Base-by-base conservation (phyloP, 2,113 vertebrate genomes). In the Gymnarchus niloticus region DNA sequence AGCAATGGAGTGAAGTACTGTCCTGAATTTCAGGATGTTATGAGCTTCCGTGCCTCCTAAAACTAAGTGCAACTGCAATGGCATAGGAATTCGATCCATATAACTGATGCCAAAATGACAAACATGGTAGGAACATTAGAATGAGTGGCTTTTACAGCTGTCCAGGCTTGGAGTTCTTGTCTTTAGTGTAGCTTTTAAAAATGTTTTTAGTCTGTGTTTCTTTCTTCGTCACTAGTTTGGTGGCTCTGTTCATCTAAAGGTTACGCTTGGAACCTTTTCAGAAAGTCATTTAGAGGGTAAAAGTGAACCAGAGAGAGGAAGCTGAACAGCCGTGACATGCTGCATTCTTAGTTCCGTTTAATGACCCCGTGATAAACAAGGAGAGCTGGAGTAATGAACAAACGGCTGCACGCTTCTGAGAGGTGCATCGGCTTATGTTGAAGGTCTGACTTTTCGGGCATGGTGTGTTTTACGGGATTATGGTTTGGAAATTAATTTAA, bases 401-500 rank as follows among this genome's bases (percentile, higher is more conserved):
- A 61, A 65, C 28, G 56, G 57, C 80, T n/a, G 59, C 33, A n/a
- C 48, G 51, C 52, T 48, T 6, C 23, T 44, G 33, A 59, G 76
- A 57, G 83, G 57, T 83, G 83, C 85, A 88, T 84, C 84, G 86
- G 86, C 92, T 91, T 19, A 49, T 25, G 48, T 52, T 7, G 46
- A 33, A 52, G 83, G 59, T 8, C 25, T 28, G 54, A 10, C 57
- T 52, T 25, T 17, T 44, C 56, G 17, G 65, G 51, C 21, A 12
- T 77, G 51, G 52, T 41, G 56, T 10, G 90, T 89, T 90, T 90
- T 88, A 89, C 91, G 90, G 91, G 91, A 92, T 94, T 91, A 92
- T 85, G 88, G 86, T 91, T 90, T 89, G 92, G 91, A 91, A 91
- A 81, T 56, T 85, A 90, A 90, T 92, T 86, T 92, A 92, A 92